These are phyloP conservation scores for Nomada lathburiana DNA, from an alignment of 2,888 invertebrate genomes.

Conservation along the genomic window DNA sequence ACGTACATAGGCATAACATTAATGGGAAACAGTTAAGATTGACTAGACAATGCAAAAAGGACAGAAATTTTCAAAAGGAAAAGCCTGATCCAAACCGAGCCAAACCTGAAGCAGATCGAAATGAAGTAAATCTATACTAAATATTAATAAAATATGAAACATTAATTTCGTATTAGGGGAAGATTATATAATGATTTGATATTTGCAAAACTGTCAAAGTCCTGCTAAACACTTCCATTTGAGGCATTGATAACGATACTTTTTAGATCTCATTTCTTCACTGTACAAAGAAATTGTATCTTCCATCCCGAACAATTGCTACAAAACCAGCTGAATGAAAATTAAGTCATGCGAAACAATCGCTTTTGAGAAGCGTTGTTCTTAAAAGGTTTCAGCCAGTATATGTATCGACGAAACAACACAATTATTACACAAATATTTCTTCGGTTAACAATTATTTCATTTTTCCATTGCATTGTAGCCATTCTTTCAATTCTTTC, in stretches of 20 bases:
- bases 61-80: too few species aligned
- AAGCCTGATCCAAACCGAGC: too few species aligned
- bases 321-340: background rate
- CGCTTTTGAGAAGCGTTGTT: background rate
- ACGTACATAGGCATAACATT: too few species aligned
- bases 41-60: too few species aligned
- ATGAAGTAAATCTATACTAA: too few species aligned
- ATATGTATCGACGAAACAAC: background rate
- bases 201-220: too few species aligned
- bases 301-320: background rate
- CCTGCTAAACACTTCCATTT: background rate
- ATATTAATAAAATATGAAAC: too few species aligned
- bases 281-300: background rate
- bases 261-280: background rate
- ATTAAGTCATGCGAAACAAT: background rate
- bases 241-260: background rate
- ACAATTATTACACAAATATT: conserved; percentile 9
- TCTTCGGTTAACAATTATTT: conserved; percentile 1
- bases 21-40: too few species aligned
- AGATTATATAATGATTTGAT: too few species aligned
- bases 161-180: too few species aligned
- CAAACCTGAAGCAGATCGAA: too few species aligned
- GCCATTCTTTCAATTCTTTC: background rate
- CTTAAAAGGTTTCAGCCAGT: conserved; percentile 10
- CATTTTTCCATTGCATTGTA: background rate